phyloP scores from a whole-genome alignment of 2,113 vertebrate species.

The Engystomops pustulosus region DNA sequence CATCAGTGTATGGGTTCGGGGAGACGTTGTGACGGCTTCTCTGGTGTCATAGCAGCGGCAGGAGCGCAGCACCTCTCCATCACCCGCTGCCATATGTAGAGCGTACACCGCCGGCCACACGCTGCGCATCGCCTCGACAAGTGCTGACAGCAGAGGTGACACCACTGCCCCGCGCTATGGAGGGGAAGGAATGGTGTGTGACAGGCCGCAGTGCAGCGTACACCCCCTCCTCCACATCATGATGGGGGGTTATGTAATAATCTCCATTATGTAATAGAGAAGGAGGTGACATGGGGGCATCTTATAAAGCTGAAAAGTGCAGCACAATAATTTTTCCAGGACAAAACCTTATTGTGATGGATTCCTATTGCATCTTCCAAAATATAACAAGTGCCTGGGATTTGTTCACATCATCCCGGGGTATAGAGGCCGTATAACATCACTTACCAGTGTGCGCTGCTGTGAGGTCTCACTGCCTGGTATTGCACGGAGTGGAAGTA shows the following conservation, averaged over 20 bases:
- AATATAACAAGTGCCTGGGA: no score
- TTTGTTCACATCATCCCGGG: no score
- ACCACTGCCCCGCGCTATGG: conserved; percentile 13
- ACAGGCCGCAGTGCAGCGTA: background rate
- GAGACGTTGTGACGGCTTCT: no score
- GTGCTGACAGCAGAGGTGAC: background rate
- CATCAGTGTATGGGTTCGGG: no score
- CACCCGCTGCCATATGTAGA: background rate
- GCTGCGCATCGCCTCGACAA: background rate
- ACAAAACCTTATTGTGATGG: no score
- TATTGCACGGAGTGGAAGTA: no score
- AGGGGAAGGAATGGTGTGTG: conserved; percentile 20
- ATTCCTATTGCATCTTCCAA: no score
- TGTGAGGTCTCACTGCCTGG: background rate
- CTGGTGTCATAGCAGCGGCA: background rate
- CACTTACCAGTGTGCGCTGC: background rate
- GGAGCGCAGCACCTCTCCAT: background rate
- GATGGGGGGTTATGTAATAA: background rate
- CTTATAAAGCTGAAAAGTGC: no score
- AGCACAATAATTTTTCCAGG: no score
- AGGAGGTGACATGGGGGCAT: no score
- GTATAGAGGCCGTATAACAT: no score
- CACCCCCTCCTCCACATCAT: background rate
- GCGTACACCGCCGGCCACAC: background rate
- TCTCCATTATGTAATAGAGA: no score